phyloP scores from a whole-genome alignment of 2,888 invertebrate species.

The Scaeva pyrastri region DNA sequence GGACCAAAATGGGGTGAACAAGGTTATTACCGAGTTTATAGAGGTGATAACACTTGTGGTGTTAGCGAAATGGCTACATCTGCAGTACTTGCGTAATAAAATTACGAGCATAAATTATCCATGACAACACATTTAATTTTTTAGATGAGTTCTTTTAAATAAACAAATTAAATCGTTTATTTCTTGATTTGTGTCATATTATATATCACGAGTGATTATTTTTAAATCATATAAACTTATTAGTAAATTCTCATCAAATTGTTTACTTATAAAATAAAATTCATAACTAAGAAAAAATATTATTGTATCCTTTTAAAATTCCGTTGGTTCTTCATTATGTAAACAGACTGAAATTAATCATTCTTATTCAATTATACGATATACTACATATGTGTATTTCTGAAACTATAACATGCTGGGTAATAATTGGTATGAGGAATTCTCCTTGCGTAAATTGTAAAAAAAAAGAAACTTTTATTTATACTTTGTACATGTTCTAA shows the following conservation, averaged over 20 bases:
- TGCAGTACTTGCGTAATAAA: constrained; percentile 86
- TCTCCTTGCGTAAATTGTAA: too few relatives aligned
- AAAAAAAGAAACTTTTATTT: too few relatives aligned
- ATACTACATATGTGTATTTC: too few relatives aligned
- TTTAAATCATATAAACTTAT: constrained; percentile 8
- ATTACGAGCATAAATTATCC: neutral
- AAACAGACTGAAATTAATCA: too few relatives aligned
- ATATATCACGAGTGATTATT: neutral
- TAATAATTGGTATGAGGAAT: too few relatives aligned
- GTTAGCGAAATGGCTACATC: constrained; percentile 96
- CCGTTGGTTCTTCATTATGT: too few relatives aligned
- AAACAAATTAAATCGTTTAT: neutral
- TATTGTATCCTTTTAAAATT: neutral
- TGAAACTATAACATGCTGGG: too few relatives aligned
- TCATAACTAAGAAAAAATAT: neutral
- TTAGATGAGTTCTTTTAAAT: neutral
- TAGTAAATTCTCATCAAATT: neutral
- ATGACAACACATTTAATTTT: neutral
- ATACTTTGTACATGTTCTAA: too few relatives aligned
- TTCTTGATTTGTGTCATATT: neutral
- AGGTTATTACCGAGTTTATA: constrained; percentile 96
- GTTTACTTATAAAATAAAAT: constrained; percentile 5
- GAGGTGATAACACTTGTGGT: constrained; percentile 97
- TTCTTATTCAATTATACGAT: too few relatives aligned
- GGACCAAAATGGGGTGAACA: constrained; percentile 95